phyloP scores from a whole-genome alignment of 2,888 invertebrate species.

The Plagiodera versicolora region DNA sequence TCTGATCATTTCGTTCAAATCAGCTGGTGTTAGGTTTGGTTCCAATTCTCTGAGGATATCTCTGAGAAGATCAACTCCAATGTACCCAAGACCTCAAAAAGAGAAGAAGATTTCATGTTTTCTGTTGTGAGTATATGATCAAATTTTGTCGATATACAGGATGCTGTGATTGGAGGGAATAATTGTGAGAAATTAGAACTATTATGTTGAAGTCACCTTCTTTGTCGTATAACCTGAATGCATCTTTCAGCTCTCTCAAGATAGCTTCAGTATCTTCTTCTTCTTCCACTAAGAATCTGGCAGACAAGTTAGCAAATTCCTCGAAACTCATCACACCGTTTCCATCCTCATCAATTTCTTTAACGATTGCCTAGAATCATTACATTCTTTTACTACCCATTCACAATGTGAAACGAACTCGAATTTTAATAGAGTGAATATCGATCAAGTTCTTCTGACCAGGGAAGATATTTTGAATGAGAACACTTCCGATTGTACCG shows the following conservation, averaged over 20 bases:
- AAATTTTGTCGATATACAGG: too few species aligned
- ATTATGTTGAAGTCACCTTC: slow-evolving; percentile 61
- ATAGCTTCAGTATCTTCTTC: slow-evolving; percentile 88
- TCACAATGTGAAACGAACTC: too few species aligned
- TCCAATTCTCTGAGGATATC: slow-evolving; percentile 93
- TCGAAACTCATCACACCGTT: slow-evolving; percentile 87
- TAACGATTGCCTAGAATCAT: slow-evolving; percentile 68
- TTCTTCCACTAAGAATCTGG: slow-evolving; percentile 84
- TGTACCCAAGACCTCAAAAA: slow-evolving; percentile 89
- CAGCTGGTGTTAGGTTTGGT: slow-evolving; percentile 83
- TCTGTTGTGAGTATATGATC: too few species aligned
- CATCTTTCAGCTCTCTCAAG: slow-evolving; percentile 88
- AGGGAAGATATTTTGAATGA: too few species aligned
- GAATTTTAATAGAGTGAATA: too few species aligned
- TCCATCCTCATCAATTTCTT: slow-evolving; percentile 83
- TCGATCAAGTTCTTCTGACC: too few species aligned
- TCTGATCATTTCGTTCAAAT: slow-evolving; percentile 92
- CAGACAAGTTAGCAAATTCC: slow-evolving; percentile 83
- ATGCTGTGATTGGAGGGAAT: too few species aligned
- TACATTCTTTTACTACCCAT: not conserved
- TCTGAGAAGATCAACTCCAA: slow-evolving; percentile 81
- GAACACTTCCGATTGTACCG: too few species aligned
- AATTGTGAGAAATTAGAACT: slow-evolving; percentile 4
- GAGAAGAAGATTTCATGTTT: not conserved
- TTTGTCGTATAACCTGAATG: slow-evolving; percentile 94